These are phyloP conservation scores for Hipposideros armiger DNA, from an alignment of 2,113 vertebrate species.

Conservation along the genomic window DNA sequence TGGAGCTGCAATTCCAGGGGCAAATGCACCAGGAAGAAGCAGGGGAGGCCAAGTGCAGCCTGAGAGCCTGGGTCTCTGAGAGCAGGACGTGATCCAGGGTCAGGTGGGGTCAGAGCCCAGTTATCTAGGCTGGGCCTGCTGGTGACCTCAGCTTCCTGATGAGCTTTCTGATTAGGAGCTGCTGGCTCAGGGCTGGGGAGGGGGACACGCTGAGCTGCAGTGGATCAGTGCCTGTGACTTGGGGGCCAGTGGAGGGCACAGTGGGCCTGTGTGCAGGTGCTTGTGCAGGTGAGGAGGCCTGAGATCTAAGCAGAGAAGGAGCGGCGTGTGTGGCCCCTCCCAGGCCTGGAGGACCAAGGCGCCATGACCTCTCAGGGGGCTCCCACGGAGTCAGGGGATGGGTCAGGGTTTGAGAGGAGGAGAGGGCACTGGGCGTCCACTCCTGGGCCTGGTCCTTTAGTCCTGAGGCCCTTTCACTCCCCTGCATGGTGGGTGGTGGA, in stretches of 20 bases:
- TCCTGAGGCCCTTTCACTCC: not conserved
- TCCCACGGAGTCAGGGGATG: accelerated
- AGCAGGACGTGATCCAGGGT: not conserved
- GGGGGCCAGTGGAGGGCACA: too few species aligned
- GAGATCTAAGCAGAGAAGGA: too few species aligned
- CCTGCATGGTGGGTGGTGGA: accelerated
- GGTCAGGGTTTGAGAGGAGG: not conserved
- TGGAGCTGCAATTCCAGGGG: not conserved
- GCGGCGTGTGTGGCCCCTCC: too few species aligned
- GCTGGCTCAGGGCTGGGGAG: too few species aligned
- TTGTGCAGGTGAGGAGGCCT: too few species aligned
- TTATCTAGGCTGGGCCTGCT: accelerated
- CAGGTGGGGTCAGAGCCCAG: not conserved
- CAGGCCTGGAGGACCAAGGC: too few species aligned
- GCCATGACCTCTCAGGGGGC: not conserved
- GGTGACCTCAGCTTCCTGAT: too few species aligned
- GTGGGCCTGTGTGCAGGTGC: too few species aligned
- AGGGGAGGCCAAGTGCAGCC: not conserved
- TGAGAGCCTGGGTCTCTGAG: not conserved
- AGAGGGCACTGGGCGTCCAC: not conserved
- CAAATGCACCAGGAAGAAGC: not conserved
- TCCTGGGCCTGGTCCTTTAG: not conserved
- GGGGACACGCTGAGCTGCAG: too few species aligned
- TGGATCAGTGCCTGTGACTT: too few species aligned
- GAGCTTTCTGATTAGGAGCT: too few species aligned